A percentile compares a stretch with the other conserved stretches of the same genome.
Evolutionary conservation across 2,888 invertebrate species (phyloP).

Genomic region (Axea sp.): DNA sequence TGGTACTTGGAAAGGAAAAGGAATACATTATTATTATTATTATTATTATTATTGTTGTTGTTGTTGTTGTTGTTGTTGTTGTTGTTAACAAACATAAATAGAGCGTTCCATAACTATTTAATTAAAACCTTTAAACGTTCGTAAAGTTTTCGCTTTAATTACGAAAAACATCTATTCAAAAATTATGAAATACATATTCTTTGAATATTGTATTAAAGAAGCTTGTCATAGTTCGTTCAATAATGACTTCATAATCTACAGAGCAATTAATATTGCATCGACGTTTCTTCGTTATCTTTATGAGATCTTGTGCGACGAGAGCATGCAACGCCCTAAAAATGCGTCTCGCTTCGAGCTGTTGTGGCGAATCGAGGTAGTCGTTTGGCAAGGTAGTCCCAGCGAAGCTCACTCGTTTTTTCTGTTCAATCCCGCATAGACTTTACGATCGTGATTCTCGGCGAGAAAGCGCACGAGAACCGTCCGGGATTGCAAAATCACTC

Average conservation of each 20-base stretch:
- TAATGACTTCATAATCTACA: constrained; percentile 54
- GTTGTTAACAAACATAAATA: no score
- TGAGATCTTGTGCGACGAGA: constrained; percentile 41
- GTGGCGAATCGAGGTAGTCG: constrained; percentile 72
- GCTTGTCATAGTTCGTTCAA: constrained; percentile 26
- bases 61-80: no score
- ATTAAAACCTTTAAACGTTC: no score
- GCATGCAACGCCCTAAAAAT: constrained; percentile 45
- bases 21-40: no score
- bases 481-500: constrained; percentile 73
- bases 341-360: constrained; percentile 62
- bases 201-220: no score
- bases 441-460: constrained; percentile 63
- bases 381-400: constrained; percentile 58
- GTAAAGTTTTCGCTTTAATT: no score
- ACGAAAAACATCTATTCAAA: no score
- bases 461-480: constrained; percentile 49
- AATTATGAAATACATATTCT: no score
- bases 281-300: constrained; percentile 42
- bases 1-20: no score
- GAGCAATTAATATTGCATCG: constrained; percentile 47
- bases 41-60: no score
- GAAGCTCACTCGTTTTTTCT: constrained; percentile 55
- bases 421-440: constrained; percentile 64
- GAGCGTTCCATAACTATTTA: no score